Conservation (phyloP, 2,113 vertebrate species). For the Cardinalis cardinalis region DNA sequence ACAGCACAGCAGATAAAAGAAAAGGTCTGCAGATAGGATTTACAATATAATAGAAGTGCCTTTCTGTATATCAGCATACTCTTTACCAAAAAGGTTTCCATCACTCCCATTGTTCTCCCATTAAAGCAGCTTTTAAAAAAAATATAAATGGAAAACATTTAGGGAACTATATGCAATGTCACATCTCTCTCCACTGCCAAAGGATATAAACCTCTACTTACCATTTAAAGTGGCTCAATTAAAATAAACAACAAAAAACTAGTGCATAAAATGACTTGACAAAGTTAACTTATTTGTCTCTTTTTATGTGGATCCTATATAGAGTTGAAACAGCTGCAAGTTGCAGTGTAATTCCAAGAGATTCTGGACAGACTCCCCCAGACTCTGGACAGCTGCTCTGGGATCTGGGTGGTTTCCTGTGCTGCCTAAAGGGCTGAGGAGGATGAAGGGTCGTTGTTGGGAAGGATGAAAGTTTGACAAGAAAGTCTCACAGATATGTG, state of each 20-base stretch:
- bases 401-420: not conserved
- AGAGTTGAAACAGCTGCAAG: not conserved
- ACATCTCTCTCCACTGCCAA: not conserved
- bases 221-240: not conserved
- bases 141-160: not conserved
- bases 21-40: not conserved
- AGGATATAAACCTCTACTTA: not conserved
- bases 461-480: too few relatives aligned
- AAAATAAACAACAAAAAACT: not conserved
- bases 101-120: not conserved
- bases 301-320: not conserved
- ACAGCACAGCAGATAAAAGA: not conserved
- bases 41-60: not conserved
- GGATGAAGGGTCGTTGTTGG: not conserved
- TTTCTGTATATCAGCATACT: not conserved
- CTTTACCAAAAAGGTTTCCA: not conserved
- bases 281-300: not conserved
- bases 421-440: not conserved
- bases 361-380: accelerated
- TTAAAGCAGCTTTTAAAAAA: not conserved
- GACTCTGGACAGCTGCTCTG: not conserved
- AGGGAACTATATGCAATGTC: not conserved
- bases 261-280: not conserved
- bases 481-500: too few relatives aligned
- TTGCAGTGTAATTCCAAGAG: not conserved